Conservation (phyloP, 2,797 vertebrate species). For the Cryptoblepharus egeriae region DNA sequence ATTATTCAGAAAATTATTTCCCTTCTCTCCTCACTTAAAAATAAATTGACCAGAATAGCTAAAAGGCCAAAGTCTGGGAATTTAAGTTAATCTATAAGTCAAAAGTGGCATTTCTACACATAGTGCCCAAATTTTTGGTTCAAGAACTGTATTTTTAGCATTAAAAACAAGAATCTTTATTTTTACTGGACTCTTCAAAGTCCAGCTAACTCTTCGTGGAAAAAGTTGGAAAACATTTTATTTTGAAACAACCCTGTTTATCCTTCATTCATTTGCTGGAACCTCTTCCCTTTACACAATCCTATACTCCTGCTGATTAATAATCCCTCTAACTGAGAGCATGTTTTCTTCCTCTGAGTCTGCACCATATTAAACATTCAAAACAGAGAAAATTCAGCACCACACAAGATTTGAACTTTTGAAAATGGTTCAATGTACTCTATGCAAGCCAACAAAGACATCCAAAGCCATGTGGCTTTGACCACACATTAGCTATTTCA, state of each 20-base stretch:
- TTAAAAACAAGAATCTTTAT: conserved; percentile 42
- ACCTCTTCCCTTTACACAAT: conserved; percentile 30
- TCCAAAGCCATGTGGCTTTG: conserved; percentile 15
- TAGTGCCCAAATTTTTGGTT: conserved; percentile 34
- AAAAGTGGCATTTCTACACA: conserved; percentile 18
- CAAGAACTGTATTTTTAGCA: conserved; percentile 45
- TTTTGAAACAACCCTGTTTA: conserved; percentile 57
- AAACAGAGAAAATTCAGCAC: conserved; percentile 6
- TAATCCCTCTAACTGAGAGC: conserved; percentile 27
- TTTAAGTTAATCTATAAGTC: background rate
- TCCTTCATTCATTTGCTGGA: conserved; percentile 57
- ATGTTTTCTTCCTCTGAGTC: conserved; percentile 9
- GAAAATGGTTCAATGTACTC: conserved; percentile 20
- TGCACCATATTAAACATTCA: conserved; percentile 17
- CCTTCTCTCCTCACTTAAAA: too few species aligned
- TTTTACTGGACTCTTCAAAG: conserved; percentile 42
- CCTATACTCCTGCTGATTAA: conserved; percentile 51
- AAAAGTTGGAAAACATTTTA: conserved; percentile 59
- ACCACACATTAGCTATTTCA: background rate
- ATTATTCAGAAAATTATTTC: background rate
- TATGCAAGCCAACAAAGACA: background rate
- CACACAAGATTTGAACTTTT: conserved; percentile 31
- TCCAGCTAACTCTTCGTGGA: conserved; percentile 41
- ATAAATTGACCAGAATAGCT: background rate
- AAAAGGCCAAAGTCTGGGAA: conserved; percentile 16